Conservation (phyloP, 2,888 invertebrate genomes). For the Drosophila rellima region DNA sequence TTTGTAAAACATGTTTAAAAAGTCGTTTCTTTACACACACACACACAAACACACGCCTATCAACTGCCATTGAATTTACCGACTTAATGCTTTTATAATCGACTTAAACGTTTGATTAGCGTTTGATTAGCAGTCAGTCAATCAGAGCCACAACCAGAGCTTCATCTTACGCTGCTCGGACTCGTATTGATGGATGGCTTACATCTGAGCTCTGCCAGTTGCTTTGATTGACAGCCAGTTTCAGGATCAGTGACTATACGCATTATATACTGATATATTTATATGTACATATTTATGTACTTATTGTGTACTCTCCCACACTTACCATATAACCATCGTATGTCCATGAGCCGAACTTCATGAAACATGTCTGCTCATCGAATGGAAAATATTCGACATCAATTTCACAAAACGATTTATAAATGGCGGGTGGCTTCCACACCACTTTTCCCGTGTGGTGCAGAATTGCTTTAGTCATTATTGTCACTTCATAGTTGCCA, state of each 20-base stretch:
- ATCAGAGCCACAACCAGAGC: slow-evolving; percentile 32
- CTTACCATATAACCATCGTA: slow-evolving; percentile 97
- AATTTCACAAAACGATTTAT: slow-evolving; percentile 98
- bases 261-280: background rate
- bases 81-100: slow-evolving; percentile 79
- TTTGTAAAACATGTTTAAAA: slow-evolving; percentile 52
- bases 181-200: slow-evolving; percentile 51
- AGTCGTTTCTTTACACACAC: slow-evolving; percentile 31
- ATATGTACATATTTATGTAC: slow-evolving; percentile 1
- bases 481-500: slow-evolving; percentile 98
- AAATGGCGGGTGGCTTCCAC: slow-evolving; percentile 99
- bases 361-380: slow-evolving; percentile 97
- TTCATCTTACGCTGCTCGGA: slow-evolving; percentile 1
- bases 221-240: slow-evolving; percentile 64
- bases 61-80: slow-evolving; percentile 38
- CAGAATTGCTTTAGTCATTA: slow-evolving; percentile 98
- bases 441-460: slow-evolving; percentile 96
- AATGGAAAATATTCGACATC: slow-evolving; percentile 98
- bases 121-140: slow-evolving; percentile 60
- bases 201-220: slow-evolving; percentile 38
- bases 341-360: slow-evolving; percentile 97
- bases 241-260: slow-evolving; percentile 26
- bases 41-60: slow-evolving; percentile 16
- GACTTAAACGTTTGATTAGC: slow-evolving; percentile 66
- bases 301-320: slow-evolving; percentile 14